Evolutionary conservation across 2,113 vertebrate genomes (phyloP), one percentile per base, ranked within the genome.

Genomic region (Python bivittatus): DNA sequence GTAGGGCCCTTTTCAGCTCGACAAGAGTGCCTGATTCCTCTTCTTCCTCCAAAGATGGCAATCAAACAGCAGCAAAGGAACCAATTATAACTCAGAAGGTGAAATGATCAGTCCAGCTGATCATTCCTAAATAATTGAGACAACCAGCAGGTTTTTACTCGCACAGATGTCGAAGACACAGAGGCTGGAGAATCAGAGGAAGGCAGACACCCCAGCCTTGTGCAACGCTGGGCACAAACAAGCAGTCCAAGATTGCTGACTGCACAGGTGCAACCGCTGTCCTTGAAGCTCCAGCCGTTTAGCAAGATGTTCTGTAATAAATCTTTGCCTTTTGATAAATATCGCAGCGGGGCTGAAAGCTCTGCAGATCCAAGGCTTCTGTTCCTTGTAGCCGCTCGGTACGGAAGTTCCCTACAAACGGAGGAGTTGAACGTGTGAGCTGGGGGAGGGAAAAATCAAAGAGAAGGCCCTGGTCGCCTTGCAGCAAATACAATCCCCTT

Each of bases 241-340:
- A n/a, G 68, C 83, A 1, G 5, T 5, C 4, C 10, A 72, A 29
- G 38, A 29, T 27, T 10, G 12, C 5, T 0, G 0, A 53, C 53
- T 93, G 68, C 91, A 93, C 94, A 64, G 93, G 88, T 6, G 12
- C 1, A 12, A 0, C 11, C 8, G 25, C 90, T 4, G 38, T 88
- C 44, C 61, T 64, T 1, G 0, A 42, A 79, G 53, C 84, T 92
- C 91, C 94, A 91, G 88, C 91, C 92, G 84, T 64, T 91, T 54
- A 13, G n/a, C 33, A 72, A 94, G 84, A 64, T 0, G 0, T 93
- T 92, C 6, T 68, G 79, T 90, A 83, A 85, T 48, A 48, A 12
- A 83, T 91, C 93, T 91, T 90, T n/a, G 57, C 84, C 25, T 90
- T 42, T 53, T 93, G 94, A 96, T 93, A 88, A 96, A 94, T 93